Evolutionary conservation across 1,140 invertebrate genomes (phyloP), one percentile per base, ranked within the genome.

Genomic region (Pomphorhynchus laevis): DNA sequence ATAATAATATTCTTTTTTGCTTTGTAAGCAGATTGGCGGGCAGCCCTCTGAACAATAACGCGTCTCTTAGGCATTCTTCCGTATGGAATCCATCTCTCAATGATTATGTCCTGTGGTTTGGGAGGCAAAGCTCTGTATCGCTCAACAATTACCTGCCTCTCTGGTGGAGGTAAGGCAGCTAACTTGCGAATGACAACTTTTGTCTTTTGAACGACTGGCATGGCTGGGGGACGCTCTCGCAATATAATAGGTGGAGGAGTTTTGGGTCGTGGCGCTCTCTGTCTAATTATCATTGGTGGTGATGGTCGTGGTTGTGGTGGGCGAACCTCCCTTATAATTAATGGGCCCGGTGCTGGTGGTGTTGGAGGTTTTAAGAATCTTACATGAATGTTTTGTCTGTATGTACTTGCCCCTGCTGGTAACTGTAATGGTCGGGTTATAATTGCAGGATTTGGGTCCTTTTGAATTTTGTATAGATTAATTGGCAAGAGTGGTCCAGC

Each of bases 61-160:
- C 27, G 36, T 22, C 36, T 36, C 20, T 43, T 33, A n/a, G 21
- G 23, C 25, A 25, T 20, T 39, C 11, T 2, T 29, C 32, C 18
- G 25, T 43, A 43, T 16, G 41, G 41, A n/a, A 43, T 16, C 41
- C 41, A 43, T 34, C 36, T 18, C 25, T 43, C 41, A 6, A 43
- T 39, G 8, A 43, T 43, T 0, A 43, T 24, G n/a, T 36, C 32
- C 35, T 39, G 36, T 20, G 41, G 41, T n/a, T 43, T 43, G 22
- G 6, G 24, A 14, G 41, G 41, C 21, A 43, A 20, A 2, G 41
- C 36, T 8, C 36, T 23, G 20, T 35, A 18, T 17, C 38, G 29
- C 39, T 43, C 29, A 20, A 43, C 39, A 18, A 43, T 43, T n/a
- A 43, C 27, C 39, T 39, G 32, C 23, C 41, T 25, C 3, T 36